These are phyloP conservation scores for Spheniscus mendiculus DNA, from an alignment of 2,113 vertebrate species.

Conservation along the genomic window DNA sequence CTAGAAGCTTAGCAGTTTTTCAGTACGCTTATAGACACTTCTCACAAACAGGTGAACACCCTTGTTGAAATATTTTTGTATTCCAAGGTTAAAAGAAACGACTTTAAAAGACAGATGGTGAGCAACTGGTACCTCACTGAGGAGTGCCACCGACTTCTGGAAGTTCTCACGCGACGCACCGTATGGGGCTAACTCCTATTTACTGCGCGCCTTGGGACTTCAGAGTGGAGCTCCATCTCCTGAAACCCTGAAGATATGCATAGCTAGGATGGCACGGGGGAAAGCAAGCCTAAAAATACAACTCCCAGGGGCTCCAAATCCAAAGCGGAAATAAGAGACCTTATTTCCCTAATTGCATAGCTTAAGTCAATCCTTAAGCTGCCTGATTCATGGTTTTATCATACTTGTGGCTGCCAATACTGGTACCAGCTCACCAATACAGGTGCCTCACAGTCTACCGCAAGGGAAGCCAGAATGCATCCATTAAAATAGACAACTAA, in stretches of 20 bases:
- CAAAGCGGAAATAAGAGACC: neutral
- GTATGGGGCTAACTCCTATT: neutral
- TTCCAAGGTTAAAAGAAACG: neutral
- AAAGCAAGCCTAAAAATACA: neutral
- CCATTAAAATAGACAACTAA: neutral
- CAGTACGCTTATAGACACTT: neutral
- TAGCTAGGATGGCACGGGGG: rapidly evolving
- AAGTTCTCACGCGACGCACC: neutral
- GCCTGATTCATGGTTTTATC: slow-evolving; percentile 10
- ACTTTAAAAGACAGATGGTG: slow-evolving; percentile 1
- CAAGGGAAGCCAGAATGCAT: neutral
- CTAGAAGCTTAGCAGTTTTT: slow-evolving; percentile 23
- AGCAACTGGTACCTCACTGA: slow-evolving; percentile 21
- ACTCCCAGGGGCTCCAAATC: neutral
- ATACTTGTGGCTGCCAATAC: neutral
- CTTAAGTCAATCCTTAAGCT: neutral
- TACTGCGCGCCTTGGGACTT: neutral
- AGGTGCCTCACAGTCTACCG: slow-evolving; percentile 7
- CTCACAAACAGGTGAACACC: neutral
- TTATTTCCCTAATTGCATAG: neutral
- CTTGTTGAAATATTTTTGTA: neutral
- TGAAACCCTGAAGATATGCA: neutral
- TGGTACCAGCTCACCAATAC: neutral
- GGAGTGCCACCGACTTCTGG: neutral
- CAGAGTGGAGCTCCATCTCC: neutral